Evolutionary conservation across 2,113 vertebrate genomes (phyloP).

Genomic region (Heloderma charlesbogerti): DNA sequence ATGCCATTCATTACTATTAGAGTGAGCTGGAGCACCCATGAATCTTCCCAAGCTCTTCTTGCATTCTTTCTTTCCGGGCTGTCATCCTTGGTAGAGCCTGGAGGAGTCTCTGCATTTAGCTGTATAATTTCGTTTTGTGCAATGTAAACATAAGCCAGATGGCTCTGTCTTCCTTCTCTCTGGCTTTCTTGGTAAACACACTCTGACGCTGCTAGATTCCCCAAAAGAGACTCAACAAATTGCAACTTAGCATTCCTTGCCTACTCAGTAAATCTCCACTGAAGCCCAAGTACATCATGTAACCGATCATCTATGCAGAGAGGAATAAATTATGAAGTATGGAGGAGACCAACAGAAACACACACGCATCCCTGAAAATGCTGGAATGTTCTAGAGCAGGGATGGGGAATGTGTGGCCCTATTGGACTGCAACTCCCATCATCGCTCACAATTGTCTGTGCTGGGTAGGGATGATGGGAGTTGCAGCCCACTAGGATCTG

Average conservation of each 20-base stretch:
- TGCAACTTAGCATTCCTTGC: slow-evolving; percentile 27
- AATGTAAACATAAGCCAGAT: slow-evolving; percentile 35
- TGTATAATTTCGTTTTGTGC: neutral
- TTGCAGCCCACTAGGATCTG: no score
- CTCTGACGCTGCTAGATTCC: slow-evolving; percentile 13
- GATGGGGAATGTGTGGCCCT: no score
- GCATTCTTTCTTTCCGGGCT: neutral
- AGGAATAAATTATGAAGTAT: slow-evolving; percentile 34
- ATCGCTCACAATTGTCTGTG: no score
- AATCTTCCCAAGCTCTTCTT: neutral
- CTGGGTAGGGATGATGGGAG: no score
- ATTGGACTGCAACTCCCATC: no score
- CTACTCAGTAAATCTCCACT: slow-evolving; percentile 3
- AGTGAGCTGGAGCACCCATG: neutral
- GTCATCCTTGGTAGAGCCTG: neutral
- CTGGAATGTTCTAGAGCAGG: slow-evolving; percentile 16
- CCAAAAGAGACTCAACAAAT: slow-evolving; percentile 24
- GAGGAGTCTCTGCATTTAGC: slow-evolving; percentile 14
- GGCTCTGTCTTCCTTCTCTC: slow-evolving; percentile 24
- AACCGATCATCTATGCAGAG: slow-evolving; percentile 3
- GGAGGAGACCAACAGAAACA: neutral
- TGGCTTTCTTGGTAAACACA: slow-evolving; percentile 18
- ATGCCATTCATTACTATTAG: neutral
- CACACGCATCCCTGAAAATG: neutral
- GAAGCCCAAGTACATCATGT: slow-evolving; percentile 16